A percentile compares a stretch with the other conserved stretches of the same genome.
These are phyloP conservation scores for Asobara japonica DNA, from an alignment of 1,140 invertebrate species.

Conservation along the genomic window DNA sequence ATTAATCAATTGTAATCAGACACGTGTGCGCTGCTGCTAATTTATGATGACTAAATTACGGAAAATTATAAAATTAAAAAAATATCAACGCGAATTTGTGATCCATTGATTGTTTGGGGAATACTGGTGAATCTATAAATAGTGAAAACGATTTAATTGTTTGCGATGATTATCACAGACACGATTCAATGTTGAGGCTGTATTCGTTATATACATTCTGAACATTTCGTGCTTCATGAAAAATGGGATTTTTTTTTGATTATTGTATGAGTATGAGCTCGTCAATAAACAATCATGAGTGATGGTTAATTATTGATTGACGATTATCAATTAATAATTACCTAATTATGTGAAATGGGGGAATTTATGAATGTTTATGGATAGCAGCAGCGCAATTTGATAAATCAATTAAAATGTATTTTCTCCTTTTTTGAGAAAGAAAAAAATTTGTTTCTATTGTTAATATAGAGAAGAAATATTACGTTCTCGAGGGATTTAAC, in stretches of 20 bases:
- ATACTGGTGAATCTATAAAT: slow-evolving; percentile 9
- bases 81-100: slow-evolving; percentile 22
- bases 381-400: neutral
- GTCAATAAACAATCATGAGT: no score
- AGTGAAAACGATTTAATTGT: neutral
- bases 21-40: neutral
- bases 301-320: neutral
- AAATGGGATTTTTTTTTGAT: neutral
- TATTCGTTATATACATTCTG: slow-evolving; percentile 24
- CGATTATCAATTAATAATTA: no score
- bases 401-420: neutral
- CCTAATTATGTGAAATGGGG: no score
- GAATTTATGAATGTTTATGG: neutral
- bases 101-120: neutral
- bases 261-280: neutral
- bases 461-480: slow-evolving; percentile 12
- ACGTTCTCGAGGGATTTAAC: slow-evolving; percentile 30
- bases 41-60: neutral
- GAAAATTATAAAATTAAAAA: slow-evolving; percentile 12
- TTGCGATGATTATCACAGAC: slow-evolving; percentile 54
- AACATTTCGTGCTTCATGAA: neutral
- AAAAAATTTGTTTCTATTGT: neutral
- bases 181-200: slow-evolving; percentile 42
- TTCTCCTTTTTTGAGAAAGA: neutral
- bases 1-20: neutral